A percentile compares a stretch with the other conserved stretches of the same genome.
phyloP scores from a whole-genome alignment of 2,888 invertebrate species.

The Zootermopsis nevadensis region DNA sequence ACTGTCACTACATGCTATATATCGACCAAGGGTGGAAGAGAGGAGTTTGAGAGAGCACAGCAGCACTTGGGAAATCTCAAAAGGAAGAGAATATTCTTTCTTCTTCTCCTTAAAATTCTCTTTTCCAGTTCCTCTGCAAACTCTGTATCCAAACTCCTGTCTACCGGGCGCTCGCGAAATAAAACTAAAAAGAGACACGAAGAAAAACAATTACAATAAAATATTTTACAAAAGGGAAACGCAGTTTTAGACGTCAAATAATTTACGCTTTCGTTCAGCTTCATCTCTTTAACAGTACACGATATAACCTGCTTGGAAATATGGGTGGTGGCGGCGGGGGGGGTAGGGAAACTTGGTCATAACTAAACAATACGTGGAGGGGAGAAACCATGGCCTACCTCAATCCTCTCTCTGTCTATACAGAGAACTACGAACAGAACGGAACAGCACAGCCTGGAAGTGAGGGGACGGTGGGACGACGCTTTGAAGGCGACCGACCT shows the following conservation, averaged over 20 bases:
- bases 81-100: neutral
- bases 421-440: neutral
- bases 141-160: neutral
- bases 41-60: constrained; percentile 47
- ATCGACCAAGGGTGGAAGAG: constrained; percentile 51
- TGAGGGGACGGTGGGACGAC: neutral
- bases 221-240: neutral
- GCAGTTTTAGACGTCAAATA: constrained; percentile 36
- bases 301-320: constrained; percentile 20
- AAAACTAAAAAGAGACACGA: neutral
- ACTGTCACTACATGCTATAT: constrained; percentile 51
- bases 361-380: constrained; percentile 40
- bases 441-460: neutral
- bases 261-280: constrained; percentile 32
- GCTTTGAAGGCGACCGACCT: neutral
- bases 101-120: neutral
- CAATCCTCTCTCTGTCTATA: constrained; percentile 33
- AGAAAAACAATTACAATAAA: neutral
- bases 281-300: constrained; percentile 12
- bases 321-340: constrained; percentile 13
- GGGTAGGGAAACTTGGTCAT: constrained; percentile 42
- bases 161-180: neutral
- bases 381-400: constrained; percentile 36
- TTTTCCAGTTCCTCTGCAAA: neutral
- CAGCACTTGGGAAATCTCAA: constrained; percentile 12